These are phyloP conservation scores for Glaucomys volans DNA, from an alignment of 2,113 vertebrate genomes.

Conservation along the genomic window DNA sequence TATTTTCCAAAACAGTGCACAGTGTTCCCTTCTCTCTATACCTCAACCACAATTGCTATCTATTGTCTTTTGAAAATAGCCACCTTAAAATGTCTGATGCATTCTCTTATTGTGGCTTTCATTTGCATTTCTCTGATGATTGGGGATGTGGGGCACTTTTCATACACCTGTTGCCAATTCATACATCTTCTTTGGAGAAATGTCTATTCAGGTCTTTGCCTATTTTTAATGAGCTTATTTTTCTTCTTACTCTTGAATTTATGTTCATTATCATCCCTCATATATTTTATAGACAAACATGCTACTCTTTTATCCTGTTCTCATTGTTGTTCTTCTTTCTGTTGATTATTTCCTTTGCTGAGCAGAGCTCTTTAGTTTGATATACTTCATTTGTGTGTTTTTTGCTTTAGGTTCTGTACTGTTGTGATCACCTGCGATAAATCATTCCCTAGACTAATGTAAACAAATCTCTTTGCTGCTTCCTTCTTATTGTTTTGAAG, in stretches of 20 bases:
- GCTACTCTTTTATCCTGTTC: background rate
- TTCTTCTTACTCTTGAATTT: background rate
- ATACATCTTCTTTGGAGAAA: background rate
- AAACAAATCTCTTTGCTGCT: background rate
- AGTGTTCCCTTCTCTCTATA: background rate
- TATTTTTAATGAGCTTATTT: background rate
- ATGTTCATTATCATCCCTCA: background rate
- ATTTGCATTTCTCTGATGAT: background rate
- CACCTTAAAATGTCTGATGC: background rate
- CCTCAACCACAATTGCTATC: background rate
- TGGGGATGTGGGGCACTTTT: background rate
- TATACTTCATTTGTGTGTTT: background rate
- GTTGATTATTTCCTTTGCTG: background rate
- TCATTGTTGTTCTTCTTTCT: background rate
- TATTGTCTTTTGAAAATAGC: background rate
- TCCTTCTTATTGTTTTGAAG: background rate
- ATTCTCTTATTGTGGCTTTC: background rate
- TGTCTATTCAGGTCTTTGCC: background rate
- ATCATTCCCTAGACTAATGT: background rate
- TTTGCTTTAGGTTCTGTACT: background rate
- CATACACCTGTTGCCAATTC: background rate
- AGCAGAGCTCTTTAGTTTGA: background rate
- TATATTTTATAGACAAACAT: background rate
- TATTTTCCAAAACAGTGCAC: background rate
- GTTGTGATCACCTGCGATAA: background rate